Base-by-base conservation (phyloP, 2,113 vertebrate genomes). In the Xiphias gladius region DNA sequence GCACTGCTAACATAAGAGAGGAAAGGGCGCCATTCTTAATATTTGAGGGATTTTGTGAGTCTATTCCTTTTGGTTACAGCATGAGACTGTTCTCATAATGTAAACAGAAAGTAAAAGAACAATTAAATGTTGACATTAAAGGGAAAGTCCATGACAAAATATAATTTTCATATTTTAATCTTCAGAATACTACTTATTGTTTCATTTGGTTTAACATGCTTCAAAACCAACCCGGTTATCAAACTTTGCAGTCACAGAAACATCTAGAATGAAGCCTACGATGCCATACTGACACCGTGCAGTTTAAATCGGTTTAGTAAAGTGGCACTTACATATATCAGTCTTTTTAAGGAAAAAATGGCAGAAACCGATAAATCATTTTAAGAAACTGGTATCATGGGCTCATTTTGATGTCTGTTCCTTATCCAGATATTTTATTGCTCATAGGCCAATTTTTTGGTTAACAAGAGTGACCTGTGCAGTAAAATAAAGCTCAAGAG, bases 401-500 rank as follows among this genome's bases (percentile, higher is more conserved):
- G 43, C 16, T 70, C 2, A 46, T 70, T 52, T 70, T 73, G n/a
- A 55, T 66, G 76, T 82, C 55, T 80, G 20, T 64, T 81, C 32
- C 55, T 80, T 75, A 20, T 75, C 70, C 16, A 78, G 22, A 52
- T 66, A 52, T 74, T 68, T 82, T 70, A 59, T 24, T 73, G 11
- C 13, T 62, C 35, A 24, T 32, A 63, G 17, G 26, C 65, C 20
- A 35, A 55, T 79, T 70, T 86, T 73, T 30, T 58, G 72, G 62
- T 80, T 52, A 74, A 72, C 66, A 54, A 37, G 12, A 63, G 7
- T 67, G 22, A 86, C 39, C 43, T 81, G 75, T 80, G 76, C 67
- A 70, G 55, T 85, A 69, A 75, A 91, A 79, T 84, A 77, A 89
- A 83, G 55, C 79, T 81, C 46, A 65, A 69, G 46, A 81, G 74